Evolutionary conservation across 2,113 vertebrate genomes (phyloP).

Genomic region (Hypomesus transpacificus): DNA sequence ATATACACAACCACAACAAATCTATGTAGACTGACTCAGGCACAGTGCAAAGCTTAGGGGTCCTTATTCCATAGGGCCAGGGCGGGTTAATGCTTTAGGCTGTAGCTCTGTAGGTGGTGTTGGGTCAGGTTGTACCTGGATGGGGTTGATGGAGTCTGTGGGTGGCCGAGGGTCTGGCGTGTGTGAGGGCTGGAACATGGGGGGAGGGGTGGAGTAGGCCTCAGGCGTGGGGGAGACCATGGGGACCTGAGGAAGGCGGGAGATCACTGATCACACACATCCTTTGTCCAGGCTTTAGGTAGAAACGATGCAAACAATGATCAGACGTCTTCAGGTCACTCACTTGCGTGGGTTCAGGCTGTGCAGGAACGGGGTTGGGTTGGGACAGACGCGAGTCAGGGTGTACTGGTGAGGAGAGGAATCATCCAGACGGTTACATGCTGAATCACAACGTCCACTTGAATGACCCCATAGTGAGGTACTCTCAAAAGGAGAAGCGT

Average conservation of each 20-base stretch:
- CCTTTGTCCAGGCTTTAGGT: neutral
- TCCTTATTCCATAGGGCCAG: neutral
- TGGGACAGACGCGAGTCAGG: constrained; percentile 86
- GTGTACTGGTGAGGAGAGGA: constrained; percentile 74
- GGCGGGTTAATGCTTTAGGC: neutral
- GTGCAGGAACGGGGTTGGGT: constrained; percentile 83
- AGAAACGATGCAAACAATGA: neutral
- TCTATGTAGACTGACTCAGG: too few species aligned
- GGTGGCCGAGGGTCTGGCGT: constrained; percentile 82
- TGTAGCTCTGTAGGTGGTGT: too few species aligned
- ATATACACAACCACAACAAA: neutral
- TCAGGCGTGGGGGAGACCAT: constrained; percentile 86
- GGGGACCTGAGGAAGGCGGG: constrained; percentile 69
- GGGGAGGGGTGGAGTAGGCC: constrained; percentile 78
- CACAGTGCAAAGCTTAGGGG: neutral
- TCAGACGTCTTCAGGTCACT: constrained; percentile 28
- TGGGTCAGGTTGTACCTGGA: constrained; percentile 77
- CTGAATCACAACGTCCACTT: neutral
- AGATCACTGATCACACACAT: neutral
- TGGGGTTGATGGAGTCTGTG: constrained; percentile 85
- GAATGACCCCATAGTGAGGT: too few species aligned
- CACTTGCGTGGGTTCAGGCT: constrained; percentile 90
- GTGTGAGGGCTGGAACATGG: constrained; percentile 87
- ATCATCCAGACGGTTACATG: neutral
- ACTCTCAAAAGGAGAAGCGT: neutral